Percentiles rank a stretch among this genome's conserved stretches.
phyloP scores from a whole-genome alignment of 2,797 vertebrate genomes.

The Gymnocypris eckloni region DNA sequence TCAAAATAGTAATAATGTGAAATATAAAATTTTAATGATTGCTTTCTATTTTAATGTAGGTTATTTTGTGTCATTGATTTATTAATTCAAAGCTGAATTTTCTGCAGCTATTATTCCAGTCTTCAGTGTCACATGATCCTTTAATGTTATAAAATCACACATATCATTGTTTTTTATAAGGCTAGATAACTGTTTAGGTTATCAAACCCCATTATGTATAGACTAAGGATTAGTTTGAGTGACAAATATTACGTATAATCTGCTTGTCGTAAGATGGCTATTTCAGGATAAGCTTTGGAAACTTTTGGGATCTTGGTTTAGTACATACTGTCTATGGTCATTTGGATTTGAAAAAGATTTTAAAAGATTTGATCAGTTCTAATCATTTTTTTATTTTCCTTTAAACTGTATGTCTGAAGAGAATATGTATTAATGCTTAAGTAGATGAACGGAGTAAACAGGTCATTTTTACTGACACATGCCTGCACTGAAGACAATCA shows the following conservation, averaged over 20 bases:
- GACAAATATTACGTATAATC: constrained; percentile 75
- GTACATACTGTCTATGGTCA: background rate
- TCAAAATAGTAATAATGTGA: background rate
- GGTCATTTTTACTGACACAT: background rate
- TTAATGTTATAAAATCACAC: background rate
- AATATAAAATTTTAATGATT: background rate
- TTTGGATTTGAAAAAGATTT: background rate
- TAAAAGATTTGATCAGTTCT: background rate
- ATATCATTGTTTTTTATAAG: background rate
- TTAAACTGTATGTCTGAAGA: background rate
- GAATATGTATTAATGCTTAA: background rate
- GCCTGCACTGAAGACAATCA: constrained; percentile 47
- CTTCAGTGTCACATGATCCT: background rate
- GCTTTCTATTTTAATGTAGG: background rate
- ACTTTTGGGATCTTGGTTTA: constrained; percentile 53
- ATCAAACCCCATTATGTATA: constrained; percentile 25
- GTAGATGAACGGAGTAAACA: background rate
- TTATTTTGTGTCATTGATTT: background rate
- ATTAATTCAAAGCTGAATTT: background rate
- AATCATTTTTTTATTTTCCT: background rate
- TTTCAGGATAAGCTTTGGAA: constrained; percentile 76
- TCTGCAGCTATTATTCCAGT: background rate
- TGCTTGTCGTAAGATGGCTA: constrained; percentile 72
- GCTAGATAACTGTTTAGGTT: background rate
- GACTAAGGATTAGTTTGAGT: constrained; percentile 1